These are phyloP conservation scores for Nemoura dubitans DNA, from an alignment of 2,888 invertebrate genomes.

Conservation along the genomic window DNA sequence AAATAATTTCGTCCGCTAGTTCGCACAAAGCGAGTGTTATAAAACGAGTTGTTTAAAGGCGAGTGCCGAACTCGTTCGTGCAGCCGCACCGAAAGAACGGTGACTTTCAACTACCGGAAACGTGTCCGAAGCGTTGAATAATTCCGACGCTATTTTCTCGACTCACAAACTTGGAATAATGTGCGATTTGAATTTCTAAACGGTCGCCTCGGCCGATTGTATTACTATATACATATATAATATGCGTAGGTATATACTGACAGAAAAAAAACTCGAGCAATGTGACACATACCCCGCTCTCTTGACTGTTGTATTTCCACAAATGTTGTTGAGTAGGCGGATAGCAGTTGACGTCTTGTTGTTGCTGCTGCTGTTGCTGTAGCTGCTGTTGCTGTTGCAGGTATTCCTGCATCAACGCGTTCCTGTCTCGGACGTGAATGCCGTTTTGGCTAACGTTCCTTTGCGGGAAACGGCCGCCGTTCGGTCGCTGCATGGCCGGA, in stretches of 20 bases:
- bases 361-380: constrained; percentile 34
- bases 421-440: background rate
- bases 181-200: background rate
- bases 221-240: background rate
- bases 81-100: background rate
- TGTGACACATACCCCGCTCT: constrained; percentile 42
- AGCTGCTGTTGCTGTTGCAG: constrained; percentile 20
- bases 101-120: background rate
- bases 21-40: background rate
- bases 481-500: constrained; percentile 40
- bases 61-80: no score
- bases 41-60: background rate
- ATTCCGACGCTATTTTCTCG: background rate
- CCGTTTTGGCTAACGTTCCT: background rate
- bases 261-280: background rate
- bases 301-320: constrained; percentile 44
- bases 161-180: background rate
- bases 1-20: no score
- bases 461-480: background rate
- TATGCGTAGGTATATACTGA: background rate
- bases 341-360: background rate
- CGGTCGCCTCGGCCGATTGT: background rate
- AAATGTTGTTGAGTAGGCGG: constrained; percentile 36
- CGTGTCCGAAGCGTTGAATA: background rate
- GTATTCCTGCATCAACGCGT: constrained; percentile 34